phyloP scores from a whole-genome alignment of 2,888 invertebrate genomes.

The Artemia sinica region DNA sequence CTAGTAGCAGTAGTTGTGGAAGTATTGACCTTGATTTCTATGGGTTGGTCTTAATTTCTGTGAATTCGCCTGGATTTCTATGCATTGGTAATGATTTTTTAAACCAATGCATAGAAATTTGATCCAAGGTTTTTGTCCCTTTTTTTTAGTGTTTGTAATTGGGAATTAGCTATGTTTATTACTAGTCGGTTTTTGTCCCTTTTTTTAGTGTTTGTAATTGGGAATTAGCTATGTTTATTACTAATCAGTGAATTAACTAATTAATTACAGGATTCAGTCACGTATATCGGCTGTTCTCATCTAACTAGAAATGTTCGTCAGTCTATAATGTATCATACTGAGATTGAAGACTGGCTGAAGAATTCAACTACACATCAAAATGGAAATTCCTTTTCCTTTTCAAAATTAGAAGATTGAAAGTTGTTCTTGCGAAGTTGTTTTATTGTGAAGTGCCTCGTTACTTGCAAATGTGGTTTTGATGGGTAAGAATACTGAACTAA shows the following conservation, averaged over 20 bases:
- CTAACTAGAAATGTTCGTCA: constrained; percentile 57
- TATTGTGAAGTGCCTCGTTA: too few species aligned
- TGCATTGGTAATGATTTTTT: background rate
- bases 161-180: background rate
- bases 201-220: background rate
- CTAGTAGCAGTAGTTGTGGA: too few species aligned
- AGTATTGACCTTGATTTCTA: too few species aligned
- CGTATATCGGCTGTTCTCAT: constrained; percentile 53
- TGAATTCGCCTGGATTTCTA: background rate
- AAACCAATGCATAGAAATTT: too few species aligned
- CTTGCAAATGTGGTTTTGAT: too few species aligned
- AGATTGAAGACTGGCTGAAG: constrained; percentile 53
- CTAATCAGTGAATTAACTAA: background rate
- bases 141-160: background rate
- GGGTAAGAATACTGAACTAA: too few species aligned
- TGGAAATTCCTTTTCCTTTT: too few species aligned
- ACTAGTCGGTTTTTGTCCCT: background rate
- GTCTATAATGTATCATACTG: constrained; percentile 53
- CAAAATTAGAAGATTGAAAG: too few species aligned
- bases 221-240: background rate
- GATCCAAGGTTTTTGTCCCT: too few species aligned
- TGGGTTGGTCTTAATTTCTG: too few species aligned
- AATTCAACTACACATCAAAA: constrained; percentile 35
- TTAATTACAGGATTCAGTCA: constrained; percentile 24
- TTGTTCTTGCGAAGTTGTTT: too few species aligned